These are phyloP conservation scores for Panagrolaimus sp. DNA, from an alignment of 1,140 invertebrate species.

Conservation along the genomic window DNA sequence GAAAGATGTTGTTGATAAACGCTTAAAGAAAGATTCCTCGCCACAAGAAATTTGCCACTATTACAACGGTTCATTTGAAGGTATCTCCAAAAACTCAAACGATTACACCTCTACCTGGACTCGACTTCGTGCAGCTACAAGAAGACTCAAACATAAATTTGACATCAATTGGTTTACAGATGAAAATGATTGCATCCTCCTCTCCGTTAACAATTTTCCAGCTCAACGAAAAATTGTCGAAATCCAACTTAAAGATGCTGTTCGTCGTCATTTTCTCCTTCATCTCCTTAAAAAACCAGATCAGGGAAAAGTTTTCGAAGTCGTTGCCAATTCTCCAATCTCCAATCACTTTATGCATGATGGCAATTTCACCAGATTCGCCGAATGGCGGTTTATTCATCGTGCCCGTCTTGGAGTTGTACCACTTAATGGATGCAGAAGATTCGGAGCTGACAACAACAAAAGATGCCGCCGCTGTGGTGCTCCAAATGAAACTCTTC, in stretches of 20 bases:
- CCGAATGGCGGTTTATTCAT: not conserved
- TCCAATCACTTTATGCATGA: not conserved
- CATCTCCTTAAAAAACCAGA: slow-evolving; percentile 16
- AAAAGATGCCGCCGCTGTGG: not conserved
- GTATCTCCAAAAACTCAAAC: not conserved
- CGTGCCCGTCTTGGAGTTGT: too few species aligned
- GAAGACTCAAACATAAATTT: not conserved
- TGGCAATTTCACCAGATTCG: not conserved
- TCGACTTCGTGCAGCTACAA: not conserved
- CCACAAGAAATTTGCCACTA: not conserved
- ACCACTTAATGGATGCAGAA: not conserved
- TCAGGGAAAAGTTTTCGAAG: slow-evolving; percentile 18
- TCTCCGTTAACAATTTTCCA: not conserved
- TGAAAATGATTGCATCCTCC: not conserved
- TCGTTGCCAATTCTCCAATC: not conserved
- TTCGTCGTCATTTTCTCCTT: not conserved
- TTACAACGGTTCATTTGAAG: not conserved
- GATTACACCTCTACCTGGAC: not conserved
- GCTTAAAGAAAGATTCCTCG: not conserved
- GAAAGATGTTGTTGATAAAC: not conserved
- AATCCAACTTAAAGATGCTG: not conserved
- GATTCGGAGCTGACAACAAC: not conserved
- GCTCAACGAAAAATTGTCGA: not conserved
- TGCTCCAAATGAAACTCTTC: not conserved
- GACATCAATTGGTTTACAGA: not conserved